A percentile compares a stretch with the other conserved stretches of the same genome.
Conservation (phyloP, 1,140 invertebrate genomes). For the Sitophilus oryzae region DNA sequence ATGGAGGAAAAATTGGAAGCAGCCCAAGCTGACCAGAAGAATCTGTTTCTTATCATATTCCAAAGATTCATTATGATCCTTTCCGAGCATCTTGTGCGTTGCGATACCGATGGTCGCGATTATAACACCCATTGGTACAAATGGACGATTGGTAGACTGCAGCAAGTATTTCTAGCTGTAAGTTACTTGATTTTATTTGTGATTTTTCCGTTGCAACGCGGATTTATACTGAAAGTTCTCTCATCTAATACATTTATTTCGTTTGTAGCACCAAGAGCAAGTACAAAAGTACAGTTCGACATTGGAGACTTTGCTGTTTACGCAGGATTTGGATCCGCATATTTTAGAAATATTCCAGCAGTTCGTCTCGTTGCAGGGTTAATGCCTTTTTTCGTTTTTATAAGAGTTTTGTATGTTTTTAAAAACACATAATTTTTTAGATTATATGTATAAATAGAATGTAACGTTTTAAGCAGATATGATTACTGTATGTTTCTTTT, state of each 20-base stretch:
- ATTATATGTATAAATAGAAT: too few species aligned
- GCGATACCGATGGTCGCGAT: conserved; percentile 88
- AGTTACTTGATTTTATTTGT: conserved; percentile 40
- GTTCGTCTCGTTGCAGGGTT: conserved; percentile 68
- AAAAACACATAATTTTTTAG: too few species aligned
- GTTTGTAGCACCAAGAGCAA: conserved; percentile 87
- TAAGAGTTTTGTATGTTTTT: too few species aligned
- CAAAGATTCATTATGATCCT: conserved; percentile 98
- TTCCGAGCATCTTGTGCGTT: conserved; percentile 89
- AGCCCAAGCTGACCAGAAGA: conserved; percentile 93
- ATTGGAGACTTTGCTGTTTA: conserved; percentile 90
- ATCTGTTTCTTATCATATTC: conserved; percentile 95
- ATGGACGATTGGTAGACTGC: conserved; percentile 90
- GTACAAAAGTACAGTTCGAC: conserved; percentile 96
- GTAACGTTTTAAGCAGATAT: too few species aligned
- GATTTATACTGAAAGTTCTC: too few species aligned
- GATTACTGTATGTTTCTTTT: too few species aligned
- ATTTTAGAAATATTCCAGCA: conserved; percentile 97
- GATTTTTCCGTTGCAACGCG: conserved; percentile 5
- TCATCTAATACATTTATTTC: conserved; percentile 13
- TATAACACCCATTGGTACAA: conserved; percentile 95
- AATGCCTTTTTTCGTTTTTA: conserved; percentile 18
- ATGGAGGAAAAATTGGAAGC: conserved; percentile 94
- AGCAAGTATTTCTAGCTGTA: conserved; percentile 93
- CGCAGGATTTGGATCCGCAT: conserved; percentile 91